Evolutionary conservation across 2,797 vertebrate genomes (phyloP), one percentile per base, ranked within the genome.

Genomic region (Podarcis lilfordi): DNA sequence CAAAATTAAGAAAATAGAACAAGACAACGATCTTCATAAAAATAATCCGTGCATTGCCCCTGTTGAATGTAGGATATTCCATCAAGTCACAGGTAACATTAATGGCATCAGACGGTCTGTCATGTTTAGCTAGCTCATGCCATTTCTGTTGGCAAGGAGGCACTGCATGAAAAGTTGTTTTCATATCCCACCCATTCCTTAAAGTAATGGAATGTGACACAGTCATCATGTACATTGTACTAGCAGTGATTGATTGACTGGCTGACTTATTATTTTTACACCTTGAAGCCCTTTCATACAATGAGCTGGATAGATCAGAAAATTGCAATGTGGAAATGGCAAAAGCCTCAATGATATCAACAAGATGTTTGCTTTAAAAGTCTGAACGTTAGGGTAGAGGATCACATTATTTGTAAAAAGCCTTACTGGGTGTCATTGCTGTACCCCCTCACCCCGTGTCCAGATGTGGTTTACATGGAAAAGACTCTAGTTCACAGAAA

Each of bases 311-410:
- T 3, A 82, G 7, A 64, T 50, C 0, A 4, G 8, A 37, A 66
- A 66, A 40, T 88, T 13, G 50, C 3, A 15, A 0, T 40, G n/a
- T 5, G 40, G 37, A 45, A 89, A 59, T 25, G 64, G 81, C 79
- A 9, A 25, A 45, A 7, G 74, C 21, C 0, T 66, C 15, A 25
- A 21, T 0, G 0, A 3, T 23, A 75, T 23, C 21, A 66, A 21
- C 50, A 79, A 43, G 8, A 17, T 10, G 35, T 4, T 81, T 72
- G 21, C 40, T n/a, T 75, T 78, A 17, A 91, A 29, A 35, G 17
- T n/a, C 43, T 64, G 40, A 40, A 82, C 55, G 75, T 50, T 59
- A 85, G 32, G 6, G 37, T n/a, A 61, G 35, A 37, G 75, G 5
- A 71, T 8, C 23, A 29, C 50, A 21, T 71, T 80, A 27, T 25